phyloP scores from a whole-genome alignment of 2,113 vertebrate species.

The Monopterus albus region DNA sequence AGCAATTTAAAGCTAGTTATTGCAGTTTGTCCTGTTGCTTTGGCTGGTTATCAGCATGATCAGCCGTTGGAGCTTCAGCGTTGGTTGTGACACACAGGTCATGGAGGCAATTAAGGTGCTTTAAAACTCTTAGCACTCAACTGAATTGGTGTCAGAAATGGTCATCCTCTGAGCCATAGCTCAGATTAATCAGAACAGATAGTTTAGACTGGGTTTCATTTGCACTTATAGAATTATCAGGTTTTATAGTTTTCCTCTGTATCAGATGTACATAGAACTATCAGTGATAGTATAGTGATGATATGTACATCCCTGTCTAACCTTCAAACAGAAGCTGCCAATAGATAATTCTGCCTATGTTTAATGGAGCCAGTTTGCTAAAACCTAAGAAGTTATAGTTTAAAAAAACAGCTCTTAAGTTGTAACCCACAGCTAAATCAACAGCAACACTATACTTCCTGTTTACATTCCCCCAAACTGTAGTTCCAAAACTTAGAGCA shows the following conservation, averaged over 20 bases:
- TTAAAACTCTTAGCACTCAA: neutral
- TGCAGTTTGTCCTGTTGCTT: neutral
- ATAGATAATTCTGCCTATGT: neutral
- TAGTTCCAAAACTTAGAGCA: neutral
- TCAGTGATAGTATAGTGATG: no score
- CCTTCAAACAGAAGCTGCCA: no score
- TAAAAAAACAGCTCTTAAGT: no score
- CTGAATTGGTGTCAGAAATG: no score
- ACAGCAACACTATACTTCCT: neutral
- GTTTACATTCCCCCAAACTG: no score
- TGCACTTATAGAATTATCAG: no score
- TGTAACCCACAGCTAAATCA: no score
- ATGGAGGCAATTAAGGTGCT: neutral
- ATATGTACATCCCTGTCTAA: no score
- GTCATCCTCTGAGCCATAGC: neutral
- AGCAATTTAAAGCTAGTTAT: neutral
- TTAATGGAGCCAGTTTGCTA: neutral
- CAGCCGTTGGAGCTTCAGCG: neutral
- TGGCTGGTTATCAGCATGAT: neutral
- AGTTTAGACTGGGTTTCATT: no score
- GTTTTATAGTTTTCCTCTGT: no score
- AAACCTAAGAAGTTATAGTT: neutral
- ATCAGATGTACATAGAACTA: no score
- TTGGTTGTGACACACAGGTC: neutral
- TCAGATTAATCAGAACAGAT: no score